These are phyloP conservation scores for Poecile montanus DNA, from an alignment of 2,797 vertebrate species.

Conservation along the genomic window DNA sequence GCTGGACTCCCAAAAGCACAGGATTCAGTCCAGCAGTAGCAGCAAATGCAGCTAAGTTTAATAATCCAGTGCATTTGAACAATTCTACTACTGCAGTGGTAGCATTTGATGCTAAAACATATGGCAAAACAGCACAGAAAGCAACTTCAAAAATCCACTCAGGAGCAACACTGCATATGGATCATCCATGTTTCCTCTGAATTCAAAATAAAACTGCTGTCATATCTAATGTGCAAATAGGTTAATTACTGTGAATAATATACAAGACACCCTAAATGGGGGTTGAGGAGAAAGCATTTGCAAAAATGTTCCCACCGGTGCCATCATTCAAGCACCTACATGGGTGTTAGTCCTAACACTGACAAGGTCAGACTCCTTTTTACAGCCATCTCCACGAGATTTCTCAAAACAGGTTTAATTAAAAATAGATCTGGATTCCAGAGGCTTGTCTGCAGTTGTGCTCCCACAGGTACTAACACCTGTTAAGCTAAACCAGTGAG, in stretches of 20 bases:
- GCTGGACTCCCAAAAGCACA: not conserved
- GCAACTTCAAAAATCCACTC: not conserved
- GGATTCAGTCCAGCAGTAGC: constrained; percentile 21
- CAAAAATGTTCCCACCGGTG: not conserved
- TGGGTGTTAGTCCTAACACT: constrained; percentile 44
- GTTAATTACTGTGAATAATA: not conserved
- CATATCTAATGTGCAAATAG: not conserved
- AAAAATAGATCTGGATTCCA: constrained; percentile 61
- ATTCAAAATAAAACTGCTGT: constrained; percentile 5
- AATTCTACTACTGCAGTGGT: not conserved
- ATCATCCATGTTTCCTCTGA: not conserved
- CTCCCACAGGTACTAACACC: constrained; percentile 59
- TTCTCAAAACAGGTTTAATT: constrained; percentile 67
- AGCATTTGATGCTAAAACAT: not conserved
- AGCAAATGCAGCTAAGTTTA: not conserved
- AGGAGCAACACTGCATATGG: not conserved
- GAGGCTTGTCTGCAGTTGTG: constrained; percentile 45
- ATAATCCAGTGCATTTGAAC: not conserved
- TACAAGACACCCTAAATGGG: not conserved
- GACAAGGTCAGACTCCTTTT: constrained; percentile 62
- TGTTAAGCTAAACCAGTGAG: constrained; percentile 38
- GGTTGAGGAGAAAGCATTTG: not conserved
- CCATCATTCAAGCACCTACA: constrained; percentile 53
- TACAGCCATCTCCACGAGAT: constrained; percentile 40
- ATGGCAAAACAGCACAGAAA: not conserved